Evolutionary conservation across 2,797 vertebrate species (phyloP), one percentile per base, ranked within the genome.

Genomic region (Sphenopsis melanotis): DNA sequence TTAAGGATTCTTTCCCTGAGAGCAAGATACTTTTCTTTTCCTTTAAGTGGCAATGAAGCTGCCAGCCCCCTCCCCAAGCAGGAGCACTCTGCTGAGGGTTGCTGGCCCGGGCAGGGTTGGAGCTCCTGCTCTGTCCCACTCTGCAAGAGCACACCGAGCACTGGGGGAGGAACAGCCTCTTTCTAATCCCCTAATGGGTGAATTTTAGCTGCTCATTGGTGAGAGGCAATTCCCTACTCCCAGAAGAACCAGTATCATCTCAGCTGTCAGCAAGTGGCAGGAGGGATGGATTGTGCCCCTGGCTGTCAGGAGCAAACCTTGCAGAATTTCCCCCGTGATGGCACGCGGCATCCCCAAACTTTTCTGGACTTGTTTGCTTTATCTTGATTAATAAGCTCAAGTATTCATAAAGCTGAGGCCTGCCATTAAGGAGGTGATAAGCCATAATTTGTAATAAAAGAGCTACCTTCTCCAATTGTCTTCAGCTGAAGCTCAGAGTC

Each of bases 371-470:
- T 72, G 47, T 71, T 83, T 90, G 88, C 15, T 77, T 94, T 94
- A 77, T 84, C 71, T 96, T 87, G 93, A 92, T 92, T 90, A 96
- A 93, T 92, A 95, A 87, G 85, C 26, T 85, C 57, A 96, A 94
- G 97, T 92, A 95, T 97, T 97, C 81, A 77, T 91, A 96, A 97
- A 98, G 97, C 97, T 60, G 95, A 97, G 86, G 96, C 97, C 96
- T 97, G 97, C 97, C 97, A 96, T 97, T 97, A 97, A 92, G 96
- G 97, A 98, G 95, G 95, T 89, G 97, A 98, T 98, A 97, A 98
- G 97, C 97, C 97, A 98, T 98, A 98, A 98, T 98, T 98, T 97
- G 97, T 98, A 98, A 98, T 98, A 98, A 98, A 83, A 96, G 97
- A 98, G 97, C 97, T 97, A 98, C 98, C 96, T 98, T 97, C 96